Conservation (phyloP, 2,888 invertebrate genomes). For the Aporophyla nigra region DNA sequence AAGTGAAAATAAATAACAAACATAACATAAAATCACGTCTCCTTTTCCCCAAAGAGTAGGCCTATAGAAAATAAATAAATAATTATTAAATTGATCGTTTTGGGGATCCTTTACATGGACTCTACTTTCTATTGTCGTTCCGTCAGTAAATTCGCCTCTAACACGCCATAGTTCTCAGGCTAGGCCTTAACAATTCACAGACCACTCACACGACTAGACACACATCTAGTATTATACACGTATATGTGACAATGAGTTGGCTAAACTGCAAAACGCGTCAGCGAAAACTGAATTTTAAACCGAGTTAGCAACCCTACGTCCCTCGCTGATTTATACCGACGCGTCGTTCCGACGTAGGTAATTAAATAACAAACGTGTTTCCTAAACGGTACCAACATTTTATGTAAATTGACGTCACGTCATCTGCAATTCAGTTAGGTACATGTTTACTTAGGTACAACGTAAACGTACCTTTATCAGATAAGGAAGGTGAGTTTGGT, state of each 20-base stretch:
- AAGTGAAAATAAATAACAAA: too few species aligned
- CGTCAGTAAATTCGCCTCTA: not conserved
- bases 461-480: conserved; percentile 70
- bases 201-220: not conserved
- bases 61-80: too few species aligned
- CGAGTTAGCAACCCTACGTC: conserved; percentile 69
- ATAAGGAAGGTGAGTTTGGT: conserved; percentile 62
- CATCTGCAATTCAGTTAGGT: conserved; percentile 71
- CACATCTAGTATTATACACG: not conserved
- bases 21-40: too few species aligned
- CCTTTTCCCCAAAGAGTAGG: too few species aligned
- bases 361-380: conserved; percentile 75
- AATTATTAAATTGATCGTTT: too few species aligned
- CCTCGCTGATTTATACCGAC: conserved; percentile 70
- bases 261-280: conserved; percentile 24
- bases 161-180: not conserved
- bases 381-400: conserved; percentile 70
- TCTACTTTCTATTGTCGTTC: not conserved
- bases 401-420: conserved; percentile 76
- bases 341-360: conserved; percentile 70
- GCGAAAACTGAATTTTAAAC: conserved; percentile 66
- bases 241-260: conserved; percentile 7
- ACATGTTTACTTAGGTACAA: conserved; percentile 66
- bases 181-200: not conserved
- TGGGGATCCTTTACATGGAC: not conserved